Evolutionary conservation across 2,888 invertebrate genomes (phyloP), one percentile per base, ranked within the genome.

Genomic region (Diarsia rubi): DNA sequence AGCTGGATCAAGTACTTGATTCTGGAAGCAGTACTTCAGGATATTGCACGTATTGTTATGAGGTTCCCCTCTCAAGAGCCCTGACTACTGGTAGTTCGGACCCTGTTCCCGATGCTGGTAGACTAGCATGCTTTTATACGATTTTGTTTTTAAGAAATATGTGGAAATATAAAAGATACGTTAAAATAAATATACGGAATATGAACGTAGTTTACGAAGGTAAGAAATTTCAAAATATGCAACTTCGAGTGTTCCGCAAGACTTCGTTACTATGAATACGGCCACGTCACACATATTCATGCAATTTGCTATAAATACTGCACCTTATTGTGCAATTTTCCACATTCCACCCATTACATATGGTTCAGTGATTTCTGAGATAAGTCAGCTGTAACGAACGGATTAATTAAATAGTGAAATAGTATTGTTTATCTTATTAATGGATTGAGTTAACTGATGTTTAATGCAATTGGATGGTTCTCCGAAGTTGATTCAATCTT

Each of bases 211-310:
- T 54, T 78, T n/a, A 68, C n/a, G 12, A 47, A 47, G n/a, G 3
- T 12, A 27, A 42, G n/a, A 21, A 69, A 59, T 70, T 49, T 70
- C 8, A 42, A 79, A 70, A 24, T 31, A 59, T 12, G 21, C 47
- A 70, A 69, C 42, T 59, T 49, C 2, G 16, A 44, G 49, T 49
- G 24, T 79, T 69, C 54, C 19, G 52, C 49, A 78, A 54, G 52
- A 66, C 16, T 27, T 66, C 3, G 44, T 37, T 79, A 59, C 57
- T 57, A 70, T 44, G 44, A 60, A 45, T 60, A 72, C 6, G 21
- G 49, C 16, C 8, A n/a, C n/a, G n/a, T 16, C 21, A 21, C 31
- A n/a, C 1, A 5, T 11, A 31, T 59, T 19, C 27, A 14, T 24
- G 24, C 49, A 73, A 73, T 73, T 52, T 49, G 16, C 49, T 70